phyloP scores from a whole-genome alignment of 2,888 invertebrate genomes.

The Eretmocerus hayati region DNA sequence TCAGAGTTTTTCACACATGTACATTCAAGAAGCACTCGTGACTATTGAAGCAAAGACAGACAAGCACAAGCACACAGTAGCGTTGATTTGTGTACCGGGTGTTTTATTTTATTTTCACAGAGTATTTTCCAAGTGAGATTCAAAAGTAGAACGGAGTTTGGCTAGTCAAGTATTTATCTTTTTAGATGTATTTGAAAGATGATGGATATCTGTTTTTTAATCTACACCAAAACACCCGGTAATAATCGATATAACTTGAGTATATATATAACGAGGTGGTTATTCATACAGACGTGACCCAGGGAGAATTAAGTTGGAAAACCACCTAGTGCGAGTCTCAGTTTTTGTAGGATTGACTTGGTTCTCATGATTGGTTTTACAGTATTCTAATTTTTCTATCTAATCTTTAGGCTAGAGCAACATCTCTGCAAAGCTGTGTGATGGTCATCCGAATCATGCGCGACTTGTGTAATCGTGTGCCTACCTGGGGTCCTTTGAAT shows the following conservation, averaged over 20 bases:
- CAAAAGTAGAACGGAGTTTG: too few species aligned
- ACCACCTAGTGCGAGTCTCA: constrained; percentile 39
- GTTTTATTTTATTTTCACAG: constrained; percentile 32
- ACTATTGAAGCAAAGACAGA: constrained; percentile 39
- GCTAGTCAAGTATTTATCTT: too few species aligned
- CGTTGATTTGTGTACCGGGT: constrained; percentile 45
- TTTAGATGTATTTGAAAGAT: too few species aligned
- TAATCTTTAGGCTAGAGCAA: constrained; percentile 80
- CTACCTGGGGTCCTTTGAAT: constrained; percentile 89
- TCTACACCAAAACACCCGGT: constrained; percentile 49
- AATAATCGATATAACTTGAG: constrained; percentile 44
- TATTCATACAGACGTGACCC: constrained; percentile 40
- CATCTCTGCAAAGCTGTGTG: constrained; percentile 91
- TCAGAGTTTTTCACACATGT: constrained; percentile 10
- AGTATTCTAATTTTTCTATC: background rate
- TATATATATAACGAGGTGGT: constrained; percentile 17
- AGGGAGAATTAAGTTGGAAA: constrained; percentile 43
- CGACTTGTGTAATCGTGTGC: constrained; percentile 89
- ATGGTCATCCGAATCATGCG: constrained; percentile 92
- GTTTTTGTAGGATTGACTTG: constrained; percentile 34
- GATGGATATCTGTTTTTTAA: too few species aligned
- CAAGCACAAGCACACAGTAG: constrained; percentile 46
- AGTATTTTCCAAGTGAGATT: too few species aligned
- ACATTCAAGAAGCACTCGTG: constrained; percentile 14
- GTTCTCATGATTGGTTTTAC: background rate